Percentiles rank a stretch among this genome's conserved stretches.
Conservation (phyloP, 2,113 vertebrate species). For the Thomomys bottae region DNA sequence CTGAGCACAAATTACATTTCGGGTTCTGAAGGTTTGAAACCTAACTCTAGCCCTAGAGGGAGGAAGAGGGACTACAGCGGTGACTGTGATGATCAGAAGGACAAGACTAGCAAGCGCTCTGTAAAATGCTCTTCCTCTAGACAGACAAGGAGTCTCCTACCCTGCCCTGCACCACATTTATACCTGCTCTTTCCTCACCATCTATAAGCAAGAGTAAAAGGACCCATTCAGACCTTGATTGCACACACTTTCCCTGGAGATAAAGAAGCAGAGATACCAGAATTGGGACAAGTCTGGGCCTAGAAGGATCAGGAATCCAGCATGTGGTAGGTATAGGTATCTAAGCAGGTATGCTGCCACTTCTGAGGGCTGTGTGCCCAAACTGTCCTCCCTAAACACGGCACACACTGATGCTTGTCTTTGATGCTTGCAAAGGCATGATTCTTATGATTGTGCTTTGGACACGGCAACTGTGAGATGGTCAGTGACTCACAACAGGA, state of each 20-base stretch:
- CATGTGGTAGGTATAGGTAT: fast-evolving
- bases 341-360: fast-evolving
- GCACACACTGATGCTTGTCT: neutral
- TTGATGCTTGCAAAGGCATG: neutral
- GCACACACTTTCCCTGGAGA: neutral
- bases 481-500: neutral
- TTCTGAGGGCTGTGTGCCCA: neutral
- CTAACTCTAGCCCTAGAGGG: neutral
- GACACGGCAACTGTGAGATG: neutral
- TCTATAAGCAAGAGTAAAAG: neutral
- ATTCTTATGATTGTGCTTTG: neutral
- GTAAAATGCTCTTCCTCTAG: neutral
- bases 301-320: neutral
- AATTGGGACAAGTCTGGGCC: neutral
- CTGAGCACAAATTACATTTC: neutral
- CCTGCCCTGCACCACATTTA: neutral
- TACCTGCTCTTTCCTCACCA: neutral
- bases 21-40: neutral
- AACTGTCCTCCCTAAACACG: neutral
- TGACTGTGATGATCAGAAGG: neutral
- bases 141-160: neutral
- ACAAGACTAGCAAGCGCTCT: neutral
- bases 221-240: neutral
- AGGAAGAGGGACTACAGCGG: too few species aligned
- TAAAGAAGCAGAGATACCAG: neutral